Evolutionary conservation across 2,797 vertebrate genomes (phyloP).

Genomic region (Cyclura pinguis): DNA sequence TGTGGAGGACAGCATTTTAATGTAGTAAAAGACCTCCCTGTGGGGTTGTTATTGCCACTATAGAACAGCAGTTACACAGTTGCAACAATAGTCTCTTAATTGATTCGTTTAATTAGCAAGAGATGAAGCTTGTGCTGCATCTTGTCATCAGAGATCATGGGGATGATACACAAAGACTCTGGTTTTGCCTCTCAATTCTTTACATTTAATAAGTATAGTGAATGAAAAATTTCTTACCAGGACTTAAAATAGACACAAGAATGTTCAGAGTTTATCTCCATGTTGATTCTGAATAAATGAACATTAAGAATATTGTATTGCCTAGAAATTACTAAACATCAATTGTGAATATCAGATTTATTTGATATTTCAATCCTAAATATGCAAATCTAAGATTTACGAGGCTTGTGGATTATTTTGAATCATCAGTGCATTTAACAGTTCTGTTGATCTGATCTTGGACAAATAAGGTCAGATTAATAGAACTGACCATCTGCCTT

Average conservation of each 20-base stretch:
- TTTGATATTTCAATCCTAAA: conserved; percentile 66
- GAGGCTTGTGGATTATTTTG: conserved; percentile 69
- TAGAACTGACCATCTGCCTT: conserved; percentile 74
- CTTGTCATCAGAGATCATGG: conserved; percentile 90
- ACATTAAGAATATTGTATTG: background rate
- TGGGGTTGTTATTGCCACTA: conserved; percentile 92
- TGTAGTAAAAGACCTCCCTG: conserved; percentile 91
- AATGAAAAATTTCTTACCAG: conserved; percentile 48
- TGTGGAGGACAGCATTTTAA: conserved; percentile 95
- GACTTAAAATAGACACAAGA: background rate
- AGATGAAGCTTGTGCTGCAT: conserved; percentile 88
- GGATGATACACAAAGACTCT: conserved; percentile 81
- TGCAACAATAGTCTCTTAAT: conserved; percentile 96
- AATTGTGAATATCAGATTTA: conserved; percentile 46
- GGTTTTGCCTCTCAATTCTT: conserved; percentile 83
- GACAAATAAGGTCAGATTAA: conserved; percentile 76
- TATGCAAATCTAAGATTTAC: conserved; percentile 73
- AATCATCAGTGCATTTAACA: conserved; percentile 54
- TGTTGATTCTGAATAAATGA: background rate
- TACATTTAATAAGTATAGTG: conserved; percentile 32
- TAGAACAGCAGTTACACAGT: conserved; percentile 97
- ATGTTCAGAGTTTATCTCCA: conserved; percentile 12
- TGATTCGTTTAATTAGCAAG: conserved; percentile 99
- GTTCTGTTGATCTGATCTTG: conserved; percentile 67
- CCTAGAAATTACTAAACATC: conserved; percentile 20